phyloP scores from a whole-genome alignment of 2,797 vertebrate genomes.

The Diceros bicornis region DNA sequence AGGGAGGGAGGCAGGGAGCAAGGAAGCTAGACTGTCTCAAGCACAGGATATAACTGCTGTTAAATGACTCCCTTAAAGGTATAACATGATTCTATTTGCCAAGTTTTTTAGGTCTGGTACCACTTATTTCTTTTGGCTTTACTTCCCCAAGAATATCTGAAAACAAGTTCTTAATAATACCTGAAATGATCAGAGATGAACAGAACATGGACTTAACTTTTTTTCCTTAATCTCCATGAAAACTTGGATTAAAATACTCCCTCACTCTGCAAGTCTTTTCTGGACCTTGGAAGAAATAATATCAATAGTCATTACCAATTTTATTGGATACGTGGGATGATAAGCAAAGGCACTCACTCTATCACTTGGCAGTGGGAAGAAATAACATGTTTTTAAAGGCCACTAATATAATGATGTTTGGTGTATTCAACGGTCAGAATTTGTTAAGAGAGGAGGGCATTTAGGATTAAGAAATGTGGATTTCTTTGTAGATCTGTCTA shows the following conservation, averaged over 20 bases:
- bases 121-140: neutral
- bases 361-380: neutral
- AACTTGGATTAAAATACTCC: constrained; percentile 1
- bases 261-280: neutral
- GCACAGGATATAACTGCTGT: neutral
- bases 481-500: constrained; percentile 29
- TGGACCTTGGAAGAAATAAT: neutral
- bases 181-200: neutral
- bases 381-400: constrained; percentile 22
- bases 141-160: neutral
- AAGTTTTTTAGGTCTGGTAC: neutral
- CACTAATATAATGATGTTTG: neutral
- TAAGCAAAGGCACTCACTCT: neutral
- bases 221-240: constrained; percentile 13
- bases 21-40: neutral
- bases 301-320: neutral
- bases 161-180: constrained; percentile 48
- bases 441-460: constrained; percentile 25
- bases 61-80: neutral
- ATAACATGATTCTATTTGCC: neutral
- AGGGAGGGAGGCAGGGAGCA: neutral
- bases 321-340: neutral
- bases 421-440: constrained; percentile 6
- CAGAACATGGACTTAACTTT: neutral
- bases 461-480: constrained; percentile 19